Evolutionary conservation across 2,888 invertebrate genomes (phyloP), one percentile per base, ranked within the genome.

Genomic region (Epinotia bilunana): DNA sequence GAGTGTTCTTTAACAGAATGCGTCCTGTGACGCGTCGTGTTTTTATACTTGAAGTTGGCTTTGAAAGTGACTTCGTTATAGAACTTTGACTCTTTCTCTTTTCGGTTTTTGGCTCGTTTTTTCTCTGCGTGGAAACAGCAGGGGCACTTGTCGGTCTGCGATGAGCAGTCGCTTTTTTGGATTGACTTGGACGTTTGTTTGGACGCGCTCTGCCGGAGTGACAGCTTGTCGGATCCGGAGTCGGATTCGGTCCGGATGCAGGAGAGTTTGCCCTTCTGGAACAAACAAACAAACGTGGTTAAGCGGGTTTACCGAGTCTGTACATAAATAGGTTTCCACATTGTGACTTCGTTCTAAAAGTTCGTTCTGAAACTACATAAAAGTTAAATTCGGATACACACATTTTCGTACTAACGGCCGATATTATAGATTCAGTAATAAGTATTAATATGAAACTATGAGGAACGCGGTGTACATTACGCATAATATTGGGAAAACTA

Each of bases 1-100:
- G 93, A 89, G 55, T 95, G 94, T 49, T 95, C 92, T 77, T 94
- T 94, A 5, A 95, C 88, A 0, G 95, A 95, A 83, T 95, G 95
- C 0, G 93, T 94, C 53, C 95, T 88, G 3, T 91, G 88, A 58
- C 93, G 84, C 0, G 86, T 88, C 0, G 94, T 91, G 62, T 87
- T 90, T 68, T 92, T 92, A 76, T 94, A 91, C 75, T 92, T 92
- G 78, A 84, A 90, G 77, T 92, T 94, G 0, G 91, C 87, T 85
- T 94, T 94, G 75, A 92, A 94, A 0, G 91, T 91, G 0, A 91
- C 90, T 74, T 94, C 93, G 79, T 89, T 89, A 82, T 92, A 88
- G 77, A 91, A 87, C 39, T 84, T 82, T 0, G 90, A 89, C 78
- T 94, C 90, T 78, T 85, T 89, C 60, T 93, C 92, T 74, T 87